Conservation (phyloP, 2,888 invertebrate species). For the Epirrita christyi region DNA sequence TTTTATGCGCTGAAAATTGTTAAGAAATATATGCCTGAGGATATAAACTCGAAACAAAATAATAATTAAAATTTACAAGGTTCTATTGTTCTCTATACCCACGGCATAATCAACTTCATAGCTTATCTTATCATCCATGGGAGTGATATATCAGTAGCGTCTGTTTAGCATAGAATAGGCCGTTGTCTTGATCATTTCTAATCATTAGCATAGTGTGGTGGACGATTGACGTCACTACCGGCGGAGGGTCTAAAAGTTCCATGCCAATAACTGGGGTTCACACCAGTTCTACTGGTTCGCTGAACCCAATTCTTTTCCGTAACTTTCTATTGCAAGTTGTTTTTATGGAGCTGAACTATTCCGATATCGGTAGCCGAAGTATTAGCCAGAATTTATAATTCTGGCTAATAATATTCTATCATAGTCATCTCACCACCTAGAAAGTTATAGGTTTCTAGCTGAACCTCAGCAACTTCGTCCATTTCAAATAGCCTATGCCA, state of each 20-base stretch:
- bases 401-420: too few relatives aligned
- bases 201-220: conserved; percentile 46
- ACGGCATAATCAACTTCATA: conserved; percentile 41
- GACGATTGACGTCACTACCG: conserved; percentile 24
- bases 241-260: conserved; percentile 7
- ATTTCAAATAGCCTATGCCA: too few relatives aligned
- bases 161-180: conserved; percentile 61
- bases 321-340: too few relatives aligned
- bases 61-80: conserved; percentile 21
- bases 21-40: background rate
- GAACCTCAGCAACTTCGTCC: too few relatives aligned
- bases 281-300: background rate
- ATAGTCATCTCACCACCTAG: too few relatives aligned
- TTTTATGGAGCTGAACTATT: background rate
- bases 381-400: too few relatives aligned
- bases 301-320: background rate
- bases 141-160: conserved; percentile 54
- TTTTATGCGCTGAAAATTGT: too few relatives aligned
- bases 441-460: too few relatives aligned
- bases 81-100: conserved; percentile 35
- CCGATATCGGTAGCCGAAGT: background rate
- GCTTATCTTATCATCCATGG: conserved; percentile 56
- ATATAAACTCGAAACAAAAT: background rate
- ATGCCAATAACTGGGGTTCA: background rate
- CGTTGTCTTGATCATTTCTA: conserved; percentile 56